Conservation (phyloP, 2,888 invertebrate species). For the Meteorus cinctellus region DNA sequence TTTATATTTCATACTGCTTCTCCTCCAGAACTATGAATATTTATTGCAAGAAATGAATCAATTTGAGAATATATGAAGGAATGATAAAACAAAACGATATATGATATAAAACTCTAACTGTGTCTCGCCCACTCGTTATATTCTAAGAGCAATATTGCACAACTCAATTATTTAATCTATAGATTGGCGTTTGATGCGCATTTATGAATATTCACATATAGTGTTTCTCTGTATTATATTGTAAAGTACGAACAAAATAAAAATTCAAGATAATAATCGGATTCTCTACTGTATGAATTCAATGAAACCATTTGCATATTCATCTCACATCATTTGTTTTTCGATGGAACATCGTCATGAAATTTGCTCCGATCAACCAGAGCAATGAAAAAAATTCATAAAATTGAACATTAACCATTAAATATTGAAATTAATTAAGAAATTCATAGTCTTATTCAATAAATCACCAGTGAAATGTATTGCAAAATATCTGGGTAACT, state of each 20-base stretch:
- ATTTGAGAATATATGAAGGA: conserved; percentile 22
- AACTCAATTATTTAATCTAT: conserved; percentile 45
- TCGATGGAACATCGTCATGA: neutral
- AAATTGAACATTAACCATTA: conserved; percentile 21
- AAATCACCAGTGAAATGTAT: neutral
- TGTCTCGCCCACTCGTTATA: conserved; percentile 32
- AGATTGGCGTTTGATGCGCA: conserved; percentile 43
- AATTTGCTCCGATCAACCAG: conserved; percentile 6
- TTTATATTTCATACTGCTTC: neutral
- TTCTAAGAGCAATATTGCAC: conserved; percentile 45
- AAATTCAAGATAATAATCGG: conserved; percentile 63
- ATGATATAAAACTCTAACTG: conserved; percentile 23
- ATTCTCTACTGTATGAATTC: conserved; percentile 11
- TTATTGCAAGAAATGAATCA: neutral
- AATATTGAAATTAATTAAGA: conserved; percentile 44
- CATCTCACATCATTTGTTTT: conserved; percentile 3
- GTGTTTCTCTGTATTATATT: conserved; percentile 70
- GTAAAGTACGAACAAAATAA: conserved; percentile 71
- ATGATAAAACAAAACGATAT: conserved; percentile 17
- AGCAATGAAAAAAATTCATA: neutral
- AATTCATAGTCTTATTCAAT: conserved; percentile 49
- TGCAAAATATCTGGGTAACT: neutral
- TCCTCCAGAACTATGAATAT: neutral
- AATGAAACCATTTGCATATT: neutral
- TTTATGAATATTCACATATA: conserved; percentile 50